These are phyloP conservation scores for Blomia tropicalis DNA, from an alignment of 2,888 invertebrate species.

Conservation along the genomic window DNA sequence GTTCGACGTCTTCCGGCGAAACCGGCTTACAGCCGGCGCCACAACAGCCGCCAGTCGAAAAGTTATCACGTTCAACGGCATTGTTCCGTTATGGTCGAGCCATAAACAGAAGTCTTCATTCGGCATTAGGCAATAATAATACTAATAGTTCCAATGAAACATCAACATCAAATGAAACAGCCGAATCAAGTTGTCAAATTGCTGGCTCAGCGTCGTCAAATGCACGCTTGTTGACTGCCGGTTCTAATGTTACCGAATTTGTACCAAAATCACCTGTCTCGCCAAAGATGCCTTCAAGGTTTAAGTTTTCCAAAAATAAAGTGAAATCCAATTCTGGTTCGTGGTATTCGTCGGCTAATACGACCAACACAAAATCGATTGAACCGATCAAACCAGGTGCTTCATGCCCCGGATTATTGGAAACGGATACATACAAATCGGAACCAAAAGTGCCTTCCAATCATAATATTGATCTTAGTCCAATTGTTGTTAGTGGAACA, in stretches of 20 bases:
- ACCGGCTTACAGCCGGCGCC: background rate
- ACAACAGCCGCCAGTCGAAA: no score
- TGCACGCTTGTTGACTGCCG: background rate
- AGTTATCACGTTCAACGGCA: background rate
- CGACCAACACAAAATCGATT: background rate
- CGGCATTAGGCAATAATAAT: background rate
- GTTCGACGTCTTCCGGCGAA: background rate
- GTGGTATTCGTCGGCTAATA: background rate
- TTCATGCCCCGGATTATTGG: background rate
- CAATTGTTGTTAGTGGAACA: background rate
- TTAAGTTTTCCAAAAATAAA: slow-evolving; percentile 5
- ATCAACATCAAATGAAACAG: background rate
- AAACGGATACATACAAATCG: background rate
- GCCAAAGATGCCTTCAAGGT: background rate
- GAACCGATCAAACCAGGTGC: background rate
- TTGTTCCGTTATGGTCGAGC: slow-evolving; percentile 9
- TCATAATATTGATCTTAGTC: background rate
- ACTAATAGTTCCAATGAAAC: background rate
- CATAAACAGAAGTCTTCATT: slow-evolving; percentile 9
- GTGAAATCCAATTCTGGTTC: background rate
- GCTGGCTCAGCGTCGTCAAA: no score
- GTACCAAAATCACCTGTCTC: slow-evolving; percentile 5
- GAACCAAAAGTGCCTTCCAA: no score
- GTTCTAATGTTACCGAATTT: background rate
- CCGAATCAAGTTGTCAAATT: background rate